phyloP scores from a whole-genome alignment of 2,888 invertebrate species.

The Ophioninae sp. region DNA sequence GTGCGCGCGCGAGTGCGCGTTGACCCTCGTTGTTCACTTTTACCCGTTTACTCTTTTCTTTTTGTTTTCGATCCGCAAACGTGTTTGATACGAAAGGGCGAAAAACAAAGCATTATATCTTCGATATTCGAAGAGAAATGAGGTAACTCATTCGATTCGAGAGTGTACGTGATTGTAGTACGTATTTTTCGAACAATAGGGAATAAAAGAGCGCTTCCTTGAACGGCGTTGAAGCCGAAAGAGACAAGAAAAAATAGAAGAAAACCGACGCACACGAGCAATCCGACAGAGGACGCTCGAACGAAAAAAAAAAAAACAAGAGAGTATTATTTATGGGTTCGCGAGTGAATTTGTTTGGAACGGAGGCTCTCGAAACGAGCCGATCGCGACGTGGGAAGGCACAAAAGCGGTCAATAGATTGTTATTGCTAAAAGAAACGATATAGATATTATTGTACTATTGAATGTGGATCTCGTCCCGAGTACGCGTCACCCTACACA shows the following conservation, averaged over 20 bases:
- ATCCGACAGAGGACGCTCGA: neutral
- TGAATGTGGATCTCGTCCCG: slow-evolving; percentile 56
- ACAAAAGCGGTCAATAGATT: slow-evolving; percentile 18
- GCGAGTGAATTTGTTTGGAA: slow-evolving; percentile 48
- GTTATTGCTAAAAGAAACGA: slow-evolving; percentile 32
- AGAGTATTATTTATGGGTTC: slow-evolving; percentile 40
- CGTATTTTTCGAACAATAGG: slow-evolving; percentile 51
- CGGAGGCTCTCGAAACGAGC: neutral
- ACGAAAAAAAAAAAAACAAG: slow-evolving; percentile 19
- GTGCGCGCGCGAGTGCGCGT: slow-evolving; percentile 21
- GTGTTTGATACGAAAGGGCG: neutral
- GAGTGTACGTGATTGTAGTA: slow-evolving; percentile 62
- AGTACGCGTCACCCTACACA: slow-evolving; percentile 40
- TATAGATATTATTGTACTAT: slow-evolving; percentile 28
- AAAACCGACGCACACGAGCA: slow-evolving; percentile 7
- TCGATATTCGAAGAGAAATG: slow-evolving; percentile 23
- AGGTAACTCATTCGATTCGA: slow-evolving; percentile 33
- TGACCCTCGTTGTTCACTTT: slow-evolving; percentile 17
- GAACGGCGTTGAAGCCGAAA: slow-evolving; percentile 41
- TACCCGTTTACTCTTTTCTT: neutral
- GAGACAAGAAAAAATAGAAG: neutral
- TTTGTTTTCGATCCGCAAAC: slow-evolving; percentile 1
- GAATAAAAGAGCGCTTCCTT: slow-evolving; percentile 59
- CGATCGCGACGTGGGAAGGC: neutral
- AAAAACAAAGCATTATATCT: neutral